Percentiles rank a stretch among this genome's conserved stretches.
Evolutionary conservation across 2,113 vertebrate genomes (phyloP).

Genomic region (Amphiprion ocellaris): DNA sequence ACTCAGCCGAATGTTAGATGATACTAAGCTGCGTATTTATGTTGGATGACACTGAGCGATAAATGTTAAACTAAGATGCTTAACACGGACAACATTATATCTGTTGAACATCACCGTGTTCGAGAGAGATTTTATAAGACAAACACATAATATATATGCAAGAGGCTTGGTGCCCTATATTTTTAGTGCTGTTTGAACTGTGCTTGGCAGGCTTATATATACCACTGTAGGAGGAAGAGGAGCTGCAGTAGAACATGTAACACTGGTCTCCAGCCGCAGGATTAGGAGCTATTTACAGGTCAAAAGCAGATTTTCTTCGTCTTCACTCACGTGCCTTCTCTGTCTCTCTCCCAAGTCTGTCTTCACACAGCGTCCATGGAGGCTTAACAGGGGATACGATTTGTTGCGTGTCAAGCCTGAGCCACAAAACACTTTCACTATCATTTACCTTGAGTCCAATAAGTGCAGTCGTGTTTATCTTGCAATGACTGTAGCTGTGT

Average conservation of each 20-base stretch:
- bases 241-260: conserved; percentile 37
- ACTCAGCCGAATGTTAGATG: background rate
- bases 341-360: conserved; percentile 11
- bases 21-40: background rate
- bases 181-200: background rate
- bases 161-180: background rate
- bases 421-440: no score
- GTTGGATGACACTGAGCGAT: background rate
- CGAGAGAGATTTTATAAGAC: no score
- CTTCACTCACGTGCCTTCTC: conserved; percentile 11
- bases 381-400: background rate
- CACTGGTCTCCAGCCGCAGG: conserved; percentile 51
- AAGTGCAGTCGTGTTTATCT: background rate
- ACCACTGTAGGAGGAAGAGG: background rate
- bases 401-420: no score
- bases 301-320: conserved; percentile 50
- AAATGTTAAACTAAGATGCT: background rate
- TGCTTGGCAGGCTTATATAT: no score
- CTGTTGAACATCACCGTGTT: background rate
- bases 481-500: background rate
- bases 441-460: background rate
- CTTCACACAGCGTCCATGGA: background rate
- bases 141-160: no score
- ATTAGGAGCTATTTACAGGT: conserved; percentile 68
- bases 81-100: background rate